Evolutionary conservation across 2,113 vertebrate species (phyloP).

Genomic region (Ammospiza caudacuta): DNA sequence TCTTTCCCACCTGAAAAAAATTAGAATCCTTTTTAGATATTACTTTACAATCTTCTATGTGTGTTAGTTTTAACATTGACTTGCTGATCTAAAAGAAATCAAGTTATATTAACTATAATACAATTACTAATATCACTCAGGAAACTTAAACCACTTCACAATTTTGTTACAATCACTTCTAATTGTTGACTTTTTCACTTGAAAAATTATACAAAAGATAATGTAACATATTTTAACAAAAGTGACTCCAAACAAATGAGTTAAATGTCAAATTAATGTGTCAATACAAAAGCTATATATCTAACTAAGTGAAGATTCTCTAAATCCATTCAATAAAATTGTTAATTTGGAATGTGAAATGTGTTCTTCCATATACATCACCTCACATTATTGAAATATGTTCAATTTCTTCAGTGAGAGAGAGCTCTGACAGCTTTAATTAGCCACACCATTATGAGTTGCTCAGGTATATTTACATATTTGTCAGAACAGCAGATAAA

Average conservation of each 20-base stretch:
- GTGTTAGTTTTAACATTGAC: background rate
- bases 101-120: background rate
- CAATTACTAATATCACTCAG: background rate
- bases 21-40: background rate
- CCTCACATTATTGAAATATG: background rate
- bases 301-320: background rate
- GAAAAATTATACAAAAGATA: background rate
- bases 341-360: background rate
- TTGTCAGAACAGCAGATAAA: background rate
- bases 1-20: slow-evolving; percentile 14
- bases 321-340: background rate
- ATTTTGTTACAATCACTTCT: background rate
- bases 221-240: background rate
- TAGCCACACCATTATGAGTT: background rate
- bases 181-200: background rate
- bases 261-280: background rate
- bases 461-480: background rate
- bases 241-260: background rate
- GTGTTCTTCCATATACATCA: background rate
- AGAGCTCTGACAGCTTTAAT: background rate
- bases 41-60: background rate
- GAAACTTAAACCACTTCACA: background rate
- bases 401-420: background rate
- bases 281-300: background rate
- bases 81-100: background rate